Evolutionary conservation across 2,113 vertebrate genomes (phyloP), one percentile per base, ranked within the genome.

Genomic region (Cairina moschata): DNA sequence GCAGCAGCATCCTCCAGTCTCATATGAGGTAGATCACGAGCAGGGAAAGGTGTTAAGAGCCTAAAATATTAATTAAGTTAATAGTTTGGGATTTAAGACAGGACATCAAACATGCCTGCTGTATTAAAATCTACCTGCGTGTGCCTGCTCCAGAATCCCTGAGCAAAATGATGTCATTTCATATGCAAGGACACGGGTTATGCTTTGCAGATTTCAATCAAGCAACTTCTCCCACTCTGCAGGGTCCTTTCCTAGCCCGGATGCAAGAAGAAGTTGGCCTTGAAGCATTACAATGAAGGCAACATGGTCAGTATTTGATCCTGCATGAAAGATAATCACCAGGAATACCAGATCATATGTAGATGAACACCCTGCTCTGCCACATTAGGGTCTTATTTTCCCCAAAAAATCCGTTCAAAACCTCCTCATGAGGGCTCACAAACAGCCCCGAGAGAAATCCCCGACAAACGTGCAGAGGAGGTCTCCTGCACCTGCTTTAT

Each of bases 21-120:
- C 83, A 72, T 0, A 0, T 66, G 66, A 96, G 66, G 77, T 16
- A 93, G 83, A 60, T 93, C 2, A 0, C 1, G 4, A 85, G 68
- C 15, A 80, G 16, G 32, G 36, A 83, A 92, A 81, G 58, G 86
- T 92, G 86, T 77, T 94, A 91, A 76, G 67, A 91, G 91, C 78
- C 84, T 50, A 44, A 28, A 58, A 28, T 90, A 74, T 90, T 95
- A 93, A 93, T 95, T 96, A 95, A 84, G 83, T 84, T 91, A 95
- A 95, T 92, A 92, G 91, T 85, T 59, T 79, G 93, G 85, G 93
- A 95, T 90, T 94, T 90, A 88, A 94, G 73, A 22, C 56, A 88
- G 90, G 79, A 60, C 52, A 90, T 91, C 88, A 93, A 91, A 96
- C 69, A 72, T 66, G 48, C 77, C 69, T 75, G 60, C 69, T 91